Evolutionary conservation across 2,797 vertebrate genomes (phyloP).

Genomic region (Sylvia borin): DNA sequence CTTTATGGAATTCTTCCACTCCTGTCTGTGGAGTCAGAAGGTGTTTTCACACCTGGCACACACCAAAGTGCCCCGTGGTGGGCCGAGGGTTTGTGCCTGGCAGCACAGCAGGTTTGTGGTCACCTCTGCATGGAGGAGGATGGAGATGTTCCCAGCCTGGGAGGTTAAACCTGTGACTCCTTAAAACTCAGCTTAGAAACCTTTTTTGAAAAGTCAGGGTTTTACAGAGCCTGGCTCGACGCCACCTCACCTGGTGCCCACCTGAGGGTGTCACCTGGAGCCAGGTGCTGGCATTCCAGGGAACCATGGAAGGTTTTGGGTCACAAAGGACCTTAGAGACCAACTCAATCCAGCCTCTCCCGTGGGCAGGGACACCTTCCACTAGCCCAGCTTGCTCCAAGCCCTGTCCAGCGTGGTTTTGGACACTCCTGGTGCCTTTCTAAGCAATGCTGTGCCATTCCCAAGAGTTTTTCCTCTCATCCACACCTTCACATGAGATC

Average conservation of each 20-base stretch:
- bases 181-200: not conserved
- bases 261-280: not conserved
- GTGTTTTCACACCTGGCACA: not conserved
- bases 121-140: not conserved
- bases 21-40: not conserved
- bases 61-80: accelerated
- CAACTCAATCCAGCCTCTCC: not conserved
- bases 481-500: not conserved
- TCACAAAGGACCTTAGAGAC: not conserved
- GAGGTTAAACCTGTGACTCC: not conserved
- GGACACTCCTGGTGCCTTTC: not conserved
- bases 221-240: not conserved
- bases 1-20: not conserved
- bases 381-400: not conserved
- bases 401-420: not conserved
- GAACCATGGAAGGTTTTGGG: not conserved
- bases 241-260: not conserved
- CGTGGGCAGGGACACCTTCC: not conserved
- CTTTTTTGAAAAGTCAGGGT: not conserved
- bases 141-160: not conserved
- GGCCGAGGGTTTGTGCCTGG: not conserved
- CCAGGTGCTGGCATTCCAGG: not conserved
- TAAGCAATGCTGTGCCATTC: not conserved
- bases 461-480: not conserved
- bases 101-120: not conserved